Base-by-base conservation (phyloP, 2,888 invertebrate genomes). In the Machimus atricapillus region DNA sequence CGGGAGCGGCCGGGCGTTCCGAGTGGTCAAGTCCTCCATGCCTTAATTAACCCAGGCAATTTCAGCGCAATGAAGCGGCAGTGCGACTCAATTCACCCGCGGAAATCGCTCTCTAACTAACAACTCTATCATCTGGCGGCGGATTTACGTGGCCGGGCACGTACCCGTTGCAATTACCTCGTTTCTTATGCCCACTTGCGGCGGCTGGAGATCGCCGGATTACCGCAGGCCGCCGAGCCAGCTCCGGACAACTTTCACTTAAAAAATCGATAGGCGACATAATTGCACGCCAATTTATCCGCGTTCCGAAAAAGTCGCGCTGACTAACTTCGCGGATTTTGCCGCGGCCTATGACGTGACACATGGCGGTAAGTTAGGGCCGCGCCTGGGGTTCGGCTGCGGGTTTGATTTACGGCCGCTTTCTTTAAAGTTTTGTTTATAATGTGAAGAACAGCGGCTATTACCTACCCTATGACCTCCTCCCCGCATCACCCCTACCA, bases 201-300 rank as follows among this genome's bases (percentile, higher is more conserved):
- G 31, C 52, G 40, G 40, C 37, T 76, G 76, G 43, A 76, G 85
- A 83, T 83, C 73, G 79, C 52, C 7, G 52, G 27, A 52, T 46
- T 46, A 27, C 43, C 14, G 43, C 4, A 14, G 14, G 14, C 43
- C 43, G 14, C 31, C 43, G 23, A 27, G 19, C 7, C 58, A 82
- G 43, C 23, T 8, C 76, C 85, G 74, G 74, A 56, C 85, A 76
- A 85, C 85, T 85, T 85, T 85, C 74, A 76, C 85, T 46, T 46
- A 34, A 85, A 85, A 85, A 85, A 85, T 85, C 85, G 85, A 85
- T 85, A 85, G 31, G 31, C 40, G 76, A 85, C 74, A 76, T 74
- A 46, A 85, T 85, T 52, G 52, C 76, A 23, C 58, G 76, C 76
- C 74, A 52, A 76, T 52, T 46, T 34, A 82, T 19, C 56, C 56